Base-by-base conservation (phyloP, 1,140 invertebrate genomes). In the Rhagoletis zephyria region DNA sequence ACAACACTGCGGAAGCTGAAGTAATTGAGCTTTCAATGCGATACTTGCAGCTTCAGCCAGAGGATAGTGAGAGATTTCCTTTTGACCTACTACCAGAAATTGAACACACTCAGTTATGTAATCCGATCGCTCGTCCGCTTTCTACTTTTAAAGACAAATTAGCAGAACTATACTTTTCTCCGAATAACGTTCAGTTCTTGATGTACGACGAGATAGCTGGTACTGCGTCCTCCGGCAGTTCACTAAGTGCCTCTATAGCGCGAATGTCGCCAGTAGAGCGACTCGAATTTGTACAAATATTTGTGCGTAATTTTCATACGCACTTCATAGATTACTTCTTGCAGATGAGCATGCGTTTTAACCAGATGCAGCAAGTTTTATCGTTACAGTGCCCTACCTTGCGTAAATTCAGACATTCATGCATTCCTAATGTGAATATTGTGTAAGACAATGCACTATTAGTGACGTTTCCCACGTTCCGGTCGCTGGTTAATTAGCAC, bases 381-480 rank as follows among this genome's bases (percentile, higher is more conserved):
- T 63, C 59, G 12, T 10, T 85, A 1, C 74, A 64, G 40, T 74
- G 74, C 9, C 60, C 87, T 6, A 85, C 74, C 12, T 12, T 87
- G 40, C 7, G 60, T 4, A 81, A 87, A 85, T 85, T 87, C 81
- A 45, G 59, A 19, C 74, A 87, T 85, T 87, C 87, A 16, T 87
- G 87, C 63, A 14, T 10, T 19, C 87, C 87, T 30, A 87, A 87
- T 85, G 74, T 87, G 14, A 59, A 87, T 64, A 56, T 87, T 48
- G 51, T 85, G 77, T 87, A 87, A 51, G 87, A 81, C 4, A 64
- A 56, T 1, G 48, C 30, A 86, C 10, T 86, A 30, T 63, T n/a
- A 85, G 4, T 85, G 3, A 6, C 16, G 4, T 56, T 56, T 2
- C 10, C 51, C 51, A 56, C 10, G 5, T 56, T 56, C 2, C 10